phyloP scores from a whole-genome alignment of 2,113 vertebrate species.

The Penelope pileata region DNA sequence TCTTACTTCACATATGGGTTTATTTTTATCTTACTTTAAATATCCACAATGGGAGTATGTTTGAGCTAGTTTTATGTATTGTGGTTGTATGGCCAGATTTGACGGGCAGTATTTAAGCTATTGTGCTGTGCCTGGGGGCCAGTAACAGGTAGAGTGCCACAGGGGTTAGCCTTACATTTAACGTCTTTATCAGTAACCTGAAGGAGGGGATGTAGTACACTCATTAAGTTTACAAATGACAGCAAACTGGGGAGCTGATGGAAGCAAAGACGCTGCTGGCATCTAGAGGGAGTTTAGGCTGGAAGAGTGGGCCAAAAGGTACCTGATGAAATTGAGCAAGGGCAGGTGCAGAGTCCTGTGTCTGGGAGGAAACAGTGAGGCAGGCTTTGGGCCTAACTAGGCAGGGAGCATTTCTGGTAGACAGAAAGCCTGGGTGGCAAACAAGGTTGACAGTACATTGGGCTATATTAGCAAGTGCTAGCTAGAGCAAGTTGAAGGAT shows the following conservation, averaged over 20 bases:
- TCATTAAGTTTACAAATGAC: not conserved
- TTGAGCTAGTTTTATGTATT: not conserved
- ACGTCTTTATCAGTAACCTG: not conserved
- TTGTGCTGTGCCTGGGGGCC: not conserved
- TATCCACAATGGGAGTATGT: not conserved
- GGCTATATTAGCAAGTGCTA: too few relatives aligned
- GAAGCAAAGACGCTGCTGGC: not conserved
- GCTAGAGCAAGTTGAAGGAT: too few relatives aligned
- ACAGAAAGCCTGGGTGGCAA: too few relatives aligned
- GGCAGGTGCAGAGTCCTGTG: too few relatives aligned
- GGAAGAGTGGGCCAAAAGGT: too few relatives aligned
- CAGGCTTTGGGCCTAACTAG: too few relatives aligned
- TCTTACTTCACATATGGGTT: not conserved
- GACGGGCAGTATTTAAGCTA: not conserved
- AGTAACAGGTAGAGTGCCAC: not conserved
- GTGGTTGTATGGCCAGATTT: not conserved
- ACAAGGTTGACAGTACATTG: too few relatives aligned
- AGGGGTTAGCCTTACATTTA: not conserved
- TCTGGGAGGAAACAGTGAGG: too few relatives aligned
- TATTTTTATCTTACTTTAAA: not conserved
- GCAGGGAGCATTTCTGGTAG: too few relatives aligned
- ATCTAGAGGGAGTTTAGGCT: not conserved
- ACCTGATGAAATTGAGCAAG: too few relatives aligned
- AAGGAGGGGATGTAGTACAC: not conserved
- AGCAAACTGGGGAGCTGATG: not conserved